Base-by-base conservation (phyloP, 2,797 vertebrate species). In the Gymnoscopelus microlampas region DNA sequence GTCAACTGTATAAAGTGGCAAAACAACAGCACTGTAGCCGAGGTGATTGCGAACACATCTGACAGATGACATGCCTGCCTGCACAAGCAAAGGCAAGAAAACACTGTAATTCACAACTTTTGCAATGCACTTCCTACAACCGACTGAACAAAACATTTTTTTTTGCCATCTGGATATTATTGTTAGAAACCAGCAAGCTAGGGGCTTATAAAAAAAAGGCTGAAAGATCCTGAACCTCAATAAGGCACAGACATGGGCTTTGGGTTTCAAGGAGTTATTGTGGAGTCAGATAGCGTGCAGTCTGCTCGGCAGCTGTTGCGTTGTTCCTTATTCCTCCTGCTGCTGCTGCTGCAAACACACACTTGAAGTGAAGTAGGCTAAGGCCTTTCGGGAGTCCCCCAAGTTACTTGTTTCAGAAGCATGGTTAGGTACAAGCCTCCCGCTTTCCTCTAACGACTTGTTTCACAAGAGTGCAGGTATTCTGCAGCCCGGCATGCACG, bases 361-460 rank as follows among this genome's bases (percentile, higher is more conserved):
- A 86, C 84, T 81, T 74, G 57, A 81, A 89, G 82, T 64, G 75
- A 89, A 91, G 86, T 87, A 89, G 89, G 85, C 77, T 71, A 78
- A 89, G 82, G 87, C 86, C 85, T 84, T 44, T 85, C 74, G 85
- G 81, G 90, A 88, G 80, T 89, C 87, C 86, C 90, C 71, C 62
- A 80, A 86, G 88, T 89, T 81, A 81, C 83, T 85, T 84, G 85
- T 86, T 78, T 88, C 79, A 84, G 85, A 80, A 85, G 81, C 78
- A 70, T 66, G 56, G 76, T 82, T 71, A 71, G 74, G 80, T 74
- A 85, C 71, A 44, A 80, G 71, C 66, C 77, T 79, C 81, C 65
- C 70, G 73, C 70, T 61, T 39, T 47, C 72, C 71, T 71, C 39
- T 73, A 69, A 84, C 82, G 68, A 86, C 70, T 82, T 53, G 61